A percentile compares a stretch with the other conserved stretches of the same genome.
Evolutionary conservation across 1,140 invertebrate genomes (phyloP).

Genomic region (Acromyrmex heyeri): DNA sequence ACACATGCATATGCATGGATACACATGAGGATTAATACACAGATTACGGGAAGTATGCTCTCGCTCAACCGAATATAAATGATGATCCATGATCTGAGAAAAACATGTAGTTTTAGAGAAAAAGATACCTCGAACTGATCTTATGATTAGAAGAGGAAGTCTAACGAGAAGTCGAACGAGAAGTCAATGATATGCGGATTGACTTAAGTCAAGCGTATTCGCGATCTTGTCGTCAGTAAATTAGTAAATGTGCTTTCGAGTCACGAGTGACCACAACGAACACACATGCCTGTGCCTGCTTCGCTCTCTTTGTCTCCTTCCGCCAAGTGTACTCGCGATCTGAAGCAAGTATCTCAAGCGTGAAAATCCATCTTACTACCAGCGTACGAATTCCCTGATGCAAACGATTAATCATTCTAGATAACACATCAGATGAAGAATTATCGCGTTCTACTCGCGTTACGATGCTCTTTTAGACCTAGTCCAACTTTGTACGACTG

Average conservation of each 20-base stretch:
- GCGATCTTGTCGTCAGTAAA: slow-evolving; percentile 50
- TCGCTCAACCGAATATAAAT: slow-evolving; percentile 42
- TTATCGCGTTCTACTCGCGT: slow-evolving; percentile 27
- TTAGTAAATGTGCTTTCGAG: slow-evolving; percentile 66
- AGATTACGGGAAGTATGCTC: slow-evolving; percentile 59
- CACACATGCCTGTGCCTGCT: slow-evolving; percentile 77
- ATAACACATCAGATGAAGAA: neutral
- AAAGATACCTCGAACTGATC: slow-evolving; percentile 33
- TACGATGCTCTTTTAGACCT: slow-evolving; percentile 42
- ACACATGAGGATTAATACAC: slow-evolving; percentile 51
- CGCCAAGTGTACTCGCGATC: slow-evolving; percentile 40
- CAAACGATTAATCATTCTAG: slow-evolving; percentile 19
- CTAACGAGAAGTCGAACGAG: slow-evolving; percentile 17
- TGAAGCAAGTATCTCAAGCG: slow-evolving; percentile 15
- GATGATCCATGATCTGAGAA: slow-evolving; percentile 76
- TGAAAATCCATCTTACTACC: slow-evolving; percentile 15
- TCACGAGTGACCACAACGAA: slow-evolving; percentile 74
- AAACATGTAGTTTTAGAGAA: slow-evolving; percentile 64
- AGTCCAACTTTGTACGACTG: slow-evolving; percentile 47
- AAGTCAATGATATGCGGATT: slow-evolving; percentile 22
- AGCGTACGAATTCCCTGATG: slow-evolving; percentile 22
- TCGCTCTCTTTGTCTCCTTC: slow-evolving; percentile 77
- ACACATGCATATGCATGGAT: slow-evolving; percentile 35
- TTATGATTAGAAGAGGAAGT: slow-evolving; percentile 35
- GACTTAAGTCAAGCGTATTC: slow-evolving; percentile 36